Conservation (phyloP, 2,888 invertebrate genomes). For the Myopa tessellatipennis region DNA sequence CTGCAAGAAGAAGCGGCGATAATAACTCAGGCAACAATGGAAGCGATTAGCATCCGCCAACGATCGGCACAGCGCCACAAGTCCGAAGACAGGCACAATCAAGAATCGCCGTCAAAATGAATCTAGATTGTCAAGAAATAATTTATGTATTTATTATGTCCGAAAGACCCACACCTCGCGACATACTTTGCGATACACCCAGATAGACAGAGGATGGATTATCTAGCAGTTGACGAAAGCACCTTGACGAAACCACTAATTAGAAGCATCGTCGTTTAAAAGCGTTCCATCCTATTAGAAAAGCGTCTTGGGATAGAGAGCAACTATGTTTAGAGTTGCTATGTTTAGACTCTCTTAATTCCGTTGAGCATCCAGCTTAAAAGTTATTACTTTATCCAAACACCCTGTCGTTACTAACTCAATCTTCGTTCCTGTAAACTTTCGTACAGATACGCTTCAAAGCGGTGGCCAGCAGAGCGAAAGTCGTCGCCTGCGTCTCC, state of each 20-base stretch:
- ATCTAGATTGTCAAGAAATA: neutral
- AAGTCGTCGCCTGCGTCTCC: neutral
- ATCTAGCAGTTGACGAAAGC: no score
- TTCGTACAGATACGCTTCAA: constrained; percentile 26
- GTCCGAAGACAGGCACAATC: neutral
- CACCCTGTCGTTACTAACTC: constrained; percentile 27
- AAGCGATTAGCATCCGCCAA: no score
- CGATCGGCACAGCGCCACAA: neutral
- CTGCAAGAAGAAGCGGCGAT: neutral
- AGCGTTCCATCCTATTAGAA: neutral
- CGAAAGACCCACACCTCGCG: no score
- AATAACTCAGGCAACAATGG: no score
- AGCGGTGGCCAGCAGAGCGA: neutral
- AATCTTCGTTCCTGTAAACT: constrained; percentile 24
- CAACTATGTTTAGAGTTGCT: neutral
- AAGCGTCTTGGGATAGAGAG: neutral
- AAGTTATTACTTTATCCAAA: constrained; percentile 36
- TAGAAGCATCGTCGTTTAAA: neutral
- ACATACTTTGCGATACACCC: no score
- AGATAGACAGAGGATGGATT: no score
- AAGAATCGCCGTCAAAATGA: neutral
- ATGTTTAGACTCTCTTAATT: constrained; percentile 24
- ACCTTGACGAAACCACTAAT: neutral
- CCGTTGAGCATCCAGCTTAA: constrained; percentile 19
- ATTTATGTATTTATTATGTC: no score